Percentiles rank a stretch among this genome's conserved stretches.
phyloP scores from a whole-genome alignment of 1,140 invertebrate genomes.

The Drosophila grimshawi region DNA sequence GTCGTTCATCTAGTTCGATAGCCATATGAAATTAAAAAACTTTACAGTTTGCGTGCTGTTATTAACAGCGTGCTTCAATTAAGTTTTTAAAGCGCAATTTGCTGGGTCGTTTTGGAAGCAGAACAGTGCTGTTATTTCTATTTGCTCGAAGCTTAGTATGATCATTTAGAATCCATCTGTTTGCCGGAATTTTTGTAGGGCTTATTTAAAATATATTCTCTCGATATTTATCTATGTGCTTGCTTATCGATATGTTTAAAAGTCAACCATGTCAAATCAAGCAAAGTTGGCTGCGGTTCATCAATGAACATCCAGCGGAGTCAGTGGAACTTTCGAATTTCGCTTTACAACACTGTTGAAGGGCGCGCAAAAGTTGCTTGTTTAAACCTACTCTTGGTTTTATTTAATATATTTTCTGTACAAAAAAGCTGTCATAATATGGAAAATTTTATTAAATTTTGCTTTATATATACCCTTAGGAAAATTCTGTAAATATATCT shows the following conservation, averaged over 20 bases:
- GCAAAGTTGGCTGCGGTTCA: slow-evolving; percentile 7
- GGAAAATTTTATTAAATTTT: too few relatives aligned
- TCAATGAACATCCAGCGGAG: neutral
- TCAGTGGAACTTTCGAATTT: too few relatives aligned
- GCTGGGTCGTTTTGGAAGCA: neutral
- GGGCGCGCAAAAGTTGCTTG: neutral
- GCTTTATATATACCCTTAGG: too few relatives aligned
- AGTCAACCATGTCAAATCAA: too few relatives aligned
- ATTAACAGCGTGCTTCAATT: neutral
- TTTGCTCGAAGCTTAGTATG: neutral
- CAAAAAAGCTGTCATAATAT: too few relatives aligned
- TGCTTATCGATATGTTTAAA: neutral
- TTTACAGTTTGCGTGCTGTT: slow-evolving; percentile 3
- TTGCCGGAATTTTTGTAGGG: neutral
- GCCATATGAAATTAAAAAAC: neutral
- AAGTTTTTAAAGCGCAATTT: neutral
- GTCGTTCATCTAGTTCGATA: slow-evolving; percentile 3
- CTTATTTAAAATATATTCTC: neutral
- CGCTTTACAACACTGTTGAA: slow-evolving; percentile 11
- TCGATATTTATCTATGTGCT: neutral
- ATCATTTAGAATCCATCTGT: neutral
- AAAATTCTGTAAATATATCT: neutral
- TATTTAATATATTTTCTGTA: too few relatives aligned
- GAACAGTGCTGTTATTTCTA: neutral
- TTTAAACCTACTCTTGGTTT: neutral